A percentile compares a stretch with the other conserved stretches of the same genome.
Conservation (phyloP, 1,140 invertebrate species). For the Drosophila mayri region DNA sequence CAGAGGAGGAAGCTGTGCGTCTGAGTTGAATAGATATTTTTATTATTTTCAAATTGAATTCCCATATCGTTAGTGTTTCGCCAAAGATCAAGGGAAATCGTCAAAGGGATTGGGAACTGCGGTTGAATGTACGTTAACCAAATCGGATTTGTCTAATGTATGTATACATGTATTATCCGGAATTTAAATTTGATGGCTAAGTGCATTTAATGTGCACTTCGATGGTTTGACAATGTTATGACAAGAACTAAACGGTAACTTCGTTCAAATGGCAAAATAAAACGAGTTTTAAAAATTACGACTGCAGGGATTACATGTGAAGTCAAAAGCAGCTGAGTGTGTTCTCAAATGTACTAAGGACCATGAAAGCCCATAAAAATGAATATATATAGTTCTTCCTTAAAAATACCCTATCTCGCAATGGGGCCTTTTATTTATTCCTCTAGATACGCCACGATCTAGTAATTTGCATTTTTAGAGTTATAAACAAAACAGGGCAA, state of each 20-base stretch:
- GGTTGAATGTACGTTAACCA: conserved; percentile 56
- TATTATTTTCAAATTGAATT: conserved; percentile 82
- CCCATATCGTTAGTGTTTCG: conserved; percentile 63
- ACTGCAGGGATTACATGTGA: not conserved
- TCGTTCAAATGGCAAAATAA: conserved; percentile 29
- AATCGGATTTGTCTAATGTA: conserved; percentile 76
- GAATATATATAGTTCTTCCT: not conserved
- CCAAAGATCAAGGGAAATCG: conserved; percentile 22
- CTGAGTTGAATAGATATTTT: conserved; percentile 68
- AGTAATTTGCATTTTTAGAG: too few species aligned
- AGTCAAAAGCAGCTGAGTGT: not conserved
- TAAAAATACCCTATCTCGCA: not conserved
- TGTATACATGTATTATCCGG: conserved; percentile 71
- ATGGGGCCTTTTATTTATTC: not conserved
- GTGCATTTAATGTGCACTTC: conserved; percentile 33
- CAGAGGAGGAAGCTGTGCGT: conserved; percentile 23
- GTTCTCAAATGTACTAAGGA: not conserved
- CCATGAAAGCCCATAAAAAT: not conserved
- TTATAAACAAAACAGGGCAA: not conserved
- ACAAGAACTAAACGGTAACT: conserved; percentile 39
- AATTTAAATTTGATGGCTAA: conserved; percentile 70
- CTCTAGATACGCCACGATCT: too few species aligned
- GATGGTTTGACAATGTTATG: conserved; percentile 40
- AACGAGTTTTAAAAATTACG: not conserved
- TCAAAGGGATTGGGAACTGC: conserved; percentile 7